Evolutionary conservation across 2,888 invertebrate genomes (phyloP), one percentile per base, ranked within the genome.

Genomic region (Cephonodes hylas): DNA sequence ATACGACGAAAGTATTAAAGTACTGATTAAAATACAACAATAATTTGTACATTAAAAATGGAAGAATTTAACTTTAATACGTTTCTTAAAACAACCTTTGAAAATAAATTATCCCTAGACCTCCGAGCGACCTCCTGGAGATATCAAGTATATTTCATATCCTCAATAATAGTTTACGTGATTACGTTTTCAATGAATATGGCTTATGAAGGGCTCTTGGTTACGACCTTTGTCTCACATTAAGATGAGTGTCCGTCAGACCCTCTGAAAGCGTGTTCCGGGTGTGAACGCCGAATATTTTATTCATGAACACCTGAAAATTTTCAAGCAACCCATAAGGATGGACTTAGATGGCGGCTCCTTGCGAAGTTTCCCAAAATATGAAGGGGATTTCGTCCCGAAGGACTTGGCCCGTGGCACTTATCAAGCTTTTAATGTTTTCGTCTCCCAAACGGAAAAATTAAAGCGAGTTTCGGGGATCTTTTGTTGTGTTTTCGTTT

Each of bases 271-370:
- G 60, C 66, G 69, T 58, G 62, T 63, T 60, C 56, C 63, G 67
- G 67, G 70, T 72, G 75, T 72, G 75, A 80, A 73, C 71, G 68
- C 62, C 65, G 25, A 65, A 81, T 83, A 76, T 81, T 79, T 83
- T 80, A 83, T 83, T 83, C 83, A 82, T 81, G 76, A 79, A 73
- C 74, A 74, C 71, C 71, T 75, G 69, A 68, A 71, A 72, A 73
- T 74, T 70, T 70, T 70, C 72, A 72, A 72, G 72, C 65, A 71
- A 64, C 38, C 58, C 58, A 58, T 61, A 61, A 58, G 61, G 23
- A 58, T n/a, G 58, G 45, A 13, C 46, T 45, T 34, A 38, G 38
- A 45, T 34, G 20, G 31, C 38, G 34, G n/a, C 46, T 23, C 27
- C 34, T 38, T 4, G 15, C 18, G 10, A 53, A 53, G 53, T 53